A percentile compares a stretch with the other conserved stretches of the same genome.
phyloP scores from a whole-genome alignment of 2,797 vertebrate genomes.

The Cryptoblepharus egeriae region DNA sequence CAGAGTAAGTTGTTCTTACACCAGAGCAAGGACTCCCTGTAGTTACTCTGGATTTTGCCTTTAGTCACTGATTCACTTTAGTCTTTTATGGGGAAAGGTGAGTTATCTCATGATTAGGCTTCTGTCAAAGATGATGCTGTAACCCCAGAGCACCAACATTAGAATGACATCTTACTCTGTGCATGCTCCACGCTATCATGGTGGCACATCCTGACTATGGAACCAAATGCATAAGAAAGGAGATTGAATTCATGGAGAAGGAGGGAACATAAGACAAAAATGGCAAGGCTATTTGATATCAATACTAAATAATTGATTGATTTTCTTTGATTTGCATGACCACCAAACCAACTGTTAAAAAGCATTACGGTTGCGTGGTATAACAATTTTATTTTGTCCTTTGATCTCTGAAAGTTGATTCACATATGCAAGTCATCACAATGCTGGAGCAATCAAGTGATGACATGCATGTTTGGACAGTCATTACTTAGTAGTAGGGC shows the following conservation, averaged over 20 bases:
- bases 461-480: too few species aligned
- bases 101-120: not conserved
- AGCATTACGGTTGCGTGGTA: not conserved
- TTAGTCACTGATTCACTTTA: not conserved
- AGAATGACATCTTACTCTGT: not conserved
- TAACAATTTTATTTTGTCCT: not conserved
- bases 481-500: too few species aligned
- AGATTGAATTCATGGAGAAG: not conserved
- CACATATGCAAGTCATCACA: not conserved
- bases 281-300: not conserved
- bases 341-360: not conserved
- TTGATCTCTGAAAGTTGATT: not conserved
- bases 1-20: too few species aligned
- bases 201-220: not conserved
- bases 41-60: too few species aligned
- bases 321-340: not conserved
- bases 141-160: not conserved
- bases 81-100: not conserved
- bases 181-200: not conserved
- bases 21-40: too few species aligned
- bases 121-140: not conserved
- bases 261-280: not conserved
- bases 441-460: not conserved
- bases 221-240: not conserved
- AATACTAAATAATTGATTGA: not conserved